These are phyloP conservation scores for Microchrysa polita DNA, from an alignment of 2,888 invertebrate species.

Conservation along the genomic window DNA sequence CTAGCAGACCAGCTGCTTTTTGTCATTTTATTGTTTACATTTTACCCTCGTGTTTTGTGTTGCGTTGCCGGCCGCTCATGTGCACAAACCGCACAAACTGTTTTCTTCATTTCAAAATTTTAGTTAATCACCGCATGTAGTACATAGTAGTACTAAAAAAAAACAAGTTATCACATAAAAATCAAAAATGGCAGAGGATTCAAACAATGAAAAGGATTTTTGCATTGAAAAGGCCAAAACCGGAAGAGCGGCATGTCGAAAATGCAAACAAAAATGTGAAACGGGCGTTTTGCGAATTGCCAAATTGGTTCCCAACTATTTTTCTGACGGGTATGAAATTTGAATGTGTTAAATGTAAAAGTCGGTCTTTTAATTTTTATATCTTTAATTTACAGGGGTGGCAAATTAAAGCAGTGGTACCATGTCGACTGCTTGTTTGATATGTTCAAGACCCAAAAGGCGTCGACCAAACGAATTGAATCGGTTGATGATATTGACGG, in stretches of 20 bases:
- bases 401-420: slow-evolving; percentile 86
- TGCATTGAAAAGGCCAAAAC: slow-evolving; percentile 82
- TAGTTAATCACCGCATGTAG: no score
- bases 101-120: no score
- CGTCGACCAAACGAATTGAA: slow-evolving; percentile 84
- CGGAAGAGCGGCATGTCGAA: slow-evolving; percentile 84
- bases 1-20: no score
- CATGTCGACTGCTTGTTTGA: slow-evolving; percentile 85
- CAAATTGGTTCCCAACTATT: slow-evolving; percentile 76
- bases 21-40: no score
- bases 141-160: no score
- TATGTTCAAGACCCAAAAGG: slow-evolving; percentile 79
- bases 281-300: slow-evolving; percentile 79
- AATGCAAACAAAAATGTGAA: slow-evolving; percentile 82
- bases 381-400: slow-evolving; percentile 53
- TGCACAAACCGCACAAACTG: no score
- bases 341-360: slow-evolving; percentile 62
- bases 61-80: no score
- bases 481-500: slow-evolving; percentile 81
- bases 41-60: no score
- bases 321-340: slow-evolving; percentile 57
- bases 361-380: not conserved
- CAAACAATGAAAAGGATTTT: slow-evolving; percentile 69
- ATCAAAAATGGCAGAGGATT: slow-evolving; percentile 7
- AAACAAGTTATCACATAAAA: no score